Conservation (phyloP, 2,888 invertebrate genomes). For the Frankliniella fusca region DNA sequence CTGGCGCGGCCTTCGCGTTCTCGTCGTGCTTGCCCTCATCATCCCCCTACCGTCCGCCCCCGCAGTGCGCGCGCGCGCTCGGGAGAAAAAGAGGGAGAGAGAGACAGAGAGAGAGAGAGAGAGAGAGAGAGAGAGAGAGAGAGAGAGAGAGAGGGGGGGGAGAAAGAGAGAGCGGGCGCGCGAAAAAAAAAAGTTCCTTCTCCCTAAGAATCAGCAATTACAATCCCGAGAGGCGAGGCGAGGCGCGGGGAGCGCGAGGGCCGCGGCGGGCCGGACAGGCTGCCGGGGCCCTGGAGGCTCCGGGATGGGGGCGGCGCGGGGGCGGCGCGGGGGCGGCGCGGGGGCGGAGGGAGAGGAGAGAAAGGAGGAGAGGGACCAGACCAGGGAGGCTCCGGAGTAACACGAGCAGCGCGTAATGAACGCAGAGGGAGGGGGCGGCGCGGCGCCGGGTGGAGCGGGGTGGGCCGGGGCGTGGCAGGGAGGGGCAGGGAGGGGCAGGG, state of each 20-base stretch:
- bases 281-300: no score
- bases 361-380: not conserved
- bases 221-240: conserved; percentile 4
- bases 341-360: not conserved
- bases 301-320: no score
- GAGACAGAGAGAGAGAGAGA: no score
- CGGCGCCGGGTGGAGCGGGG: not conserved
- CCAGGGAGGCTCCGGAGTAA: not conserved
- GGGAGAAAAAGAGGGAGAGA: no score
- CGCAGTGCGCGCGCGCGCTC: not conserved
- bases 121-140: no score
- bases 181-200: not conserved
- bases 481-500: not conserved
- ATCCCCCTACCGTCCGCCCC: not conserved
- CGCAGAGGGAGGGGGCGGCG: not conserved
- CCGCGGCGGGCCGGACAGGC: not conserved
- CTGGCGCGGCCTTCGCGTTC: not conserved
- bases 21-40: no score
- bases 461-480: not conserved
- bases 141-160: not conserved
- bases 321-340: not conserved
- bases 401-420: conserved; percentile 18
- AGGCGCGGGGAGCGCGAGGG: not conserved
- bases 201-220: conserved; percentile 19
- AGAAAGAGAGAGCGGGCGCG: not conserved